phyloP scores from a whole-genome alignment of 2,113 vertebrate species.

The Scartelaos histophorus region DNA sequence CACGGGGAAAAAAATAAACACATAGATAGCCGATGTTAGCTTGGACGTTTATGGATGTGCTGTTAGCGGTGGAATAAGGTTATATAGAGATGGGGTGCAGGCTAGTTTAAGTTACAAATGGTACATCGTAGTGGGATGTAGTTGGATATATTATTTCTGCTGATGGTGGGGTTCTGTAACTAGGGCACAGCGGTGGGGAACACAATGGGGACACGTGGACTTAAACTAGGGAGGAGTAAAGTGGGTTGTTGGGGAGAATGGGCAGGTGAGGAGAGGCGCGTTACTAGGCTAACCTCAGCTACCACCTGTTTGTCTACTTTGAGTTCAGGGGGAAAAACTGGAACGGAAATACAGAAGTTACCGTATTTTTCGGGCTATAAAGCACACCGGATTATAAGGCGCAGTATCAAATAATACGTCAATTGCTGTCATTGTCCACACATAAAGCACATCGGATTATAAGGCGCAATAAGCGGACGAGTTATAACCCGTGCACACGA shows the following conservation, averaged over 20 bases:
- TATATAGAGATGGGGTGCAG: constrained; percentile 32
- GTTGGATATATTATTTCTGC: constrained; percentile 22
- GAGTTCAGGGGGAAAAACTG: neutral
- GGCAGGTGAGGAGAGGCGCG: neutral
- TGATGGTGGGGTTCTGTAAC: constrained; percentile 53
- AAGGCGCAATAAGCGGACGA: too few species aligned
- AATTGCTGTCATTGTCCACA: too few species aligned
- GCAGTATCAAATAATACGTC: too few species aligned
- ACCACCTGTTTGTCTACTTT: neutral
- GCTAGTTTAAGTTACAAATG: constrained; percentile 21
- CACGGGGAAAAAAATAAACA: constrained; percentile 14
- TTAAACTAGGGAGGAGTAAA: neutral
- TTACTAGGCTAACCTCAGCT: neutral
- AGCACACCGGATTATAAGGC: too few species aligned
- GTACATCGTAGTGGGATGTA: constrained; percentile 14
- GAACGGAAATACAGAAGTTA: too few species aligned
- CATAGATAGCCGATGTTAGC: constrained; percentile 36
- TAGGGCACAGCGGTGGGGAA: constrained; percentile 49
- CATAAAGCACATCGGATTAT: too few species aligned
- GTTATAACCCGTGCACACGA: too few species aligned
- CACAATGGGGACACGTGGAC: constrained; percentile 49
- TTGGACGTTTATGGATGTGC: constrained; percentile 63
- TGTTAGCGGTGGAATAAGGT: constrained; percentile 45
- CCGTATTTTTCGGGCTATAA: too few species aligned
- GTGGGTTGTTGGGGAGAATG: neutral